These are phyloP conservation scores for Cylas formicarius DNA, from an alignment of 1,140 invertebrate species.

Conservation along the genomic window DNA sequence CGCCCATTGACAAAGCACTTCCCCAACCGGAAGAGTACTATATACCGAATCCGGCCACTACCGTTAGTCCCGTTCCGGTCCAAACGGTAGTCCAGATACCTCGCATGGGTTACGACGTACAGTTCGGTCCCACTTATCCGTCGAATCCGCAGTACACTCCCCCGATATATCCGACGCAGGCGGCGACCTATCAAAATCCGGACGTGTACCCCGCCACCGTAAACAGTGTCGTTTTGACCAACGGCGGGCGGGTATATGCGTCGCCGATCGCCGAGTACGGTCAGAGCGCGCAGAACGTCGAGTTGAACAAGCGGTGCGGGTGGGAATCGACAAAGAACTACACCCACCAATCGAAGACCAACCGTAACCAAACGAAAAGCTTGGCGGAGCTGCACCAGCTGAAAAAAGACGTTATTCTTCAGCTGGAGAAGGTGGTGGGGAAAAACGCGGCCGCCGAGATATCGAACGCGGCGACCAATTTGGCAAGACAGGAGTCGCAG, in stretches of 20 bases:
- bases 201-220: constrained; percentile 36
- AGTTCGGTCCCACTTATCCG: constrained; percentile 25
- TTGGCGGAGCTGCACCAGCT: constrained; percentile 57
- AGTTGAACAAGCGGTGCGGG: constrained; percentile 19
- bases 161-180: constrained; percentile 14
- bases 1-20: constrained; percentile 34
- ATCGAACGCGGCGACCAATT: constrained; percentile 36
- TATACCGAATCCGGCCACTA: constrained; percentile 25
- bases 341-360: constrained; percentile 18
- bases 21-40: constrained; percentile 32
- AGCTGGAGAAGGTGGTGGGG: constrained; percentile 57
- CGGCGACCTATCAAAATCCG: constrained; percentile 23
- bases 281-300: constrained; percentile 30
- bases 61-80: constrained; percentile 34
- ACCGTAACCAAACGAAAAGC: constrained; percentile 41
- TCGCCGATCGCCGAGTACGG: constrained; percentile 18
- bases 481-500: constrained; percentile 41
- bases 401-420: constrained; percentile 59
- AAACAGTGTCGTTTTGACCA: constrained; percentile 36
- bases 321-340: constrained; percentile 29
- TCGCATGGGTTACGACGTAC: constrained; percentile 30
- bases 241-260: constrained; percentile 31
- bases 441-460: constrained; percentile 46
- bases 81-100: constrained; percentile 32
- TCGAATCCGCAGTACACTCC: constrained; percentile 13